A percentile compares a stretch with the other conserved stretches of the same genome.
Conservation (phyloP, 1,140 invertebrate genomes). For the Heterodera schachtii region DNA sequence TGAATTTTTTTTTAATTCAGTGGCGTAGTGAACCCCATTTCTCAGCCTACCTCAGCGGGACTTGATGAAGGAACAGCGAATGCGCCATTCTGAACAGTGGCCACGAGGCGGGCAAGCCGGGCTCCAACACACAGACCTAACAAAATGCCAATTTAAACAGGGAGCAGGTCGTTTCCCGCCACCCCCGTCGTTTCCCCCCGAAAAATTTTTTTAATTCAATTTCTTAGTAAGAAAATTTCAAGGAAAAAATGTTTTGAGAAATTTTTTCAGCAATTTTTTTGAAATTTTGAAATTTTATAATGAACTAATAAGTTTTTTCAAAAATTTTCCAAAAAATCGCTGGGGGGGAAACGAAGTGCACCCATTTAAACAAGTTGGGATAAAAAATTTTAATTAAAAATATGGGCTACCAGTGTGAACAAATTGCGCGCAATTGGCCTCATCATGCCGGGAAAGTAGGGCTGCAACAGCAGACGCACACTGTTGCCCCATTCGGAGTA, state of each 20-base stretch:
- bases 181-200: no score
- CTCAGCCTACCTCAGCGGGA: slow-evolving; percentile 69
- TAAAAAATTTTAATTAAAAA: not conserved
- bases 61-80: slow-evolving; percentile 85
- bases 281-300: no score
- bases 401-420: slow-evolving; percentile 78
- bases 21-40: no score
- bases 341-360: no score
- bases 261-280: no score
- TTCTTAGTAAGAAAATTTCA: no score
- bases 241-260: no score
- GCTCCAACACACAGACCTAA: slow-evolving; percentile 78
- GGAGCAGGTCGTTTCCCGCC: no score
- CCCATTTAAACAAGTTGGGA: not conserved
- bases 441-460: slow-evolving; percentile 95
- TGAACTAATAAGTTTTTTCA: no score
- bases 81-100: slow-evolving; percentile 83
- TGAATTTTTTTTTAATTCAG: no score
- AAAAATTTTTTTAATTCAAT: no score
- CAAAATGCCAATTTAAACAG: not conserved
- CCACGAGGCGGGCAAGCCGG: slow-evolving; percentile 74
- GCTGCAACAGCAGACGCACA: slow-evolving; percentile 84
- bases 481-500: slow-evolving; percentile 85
- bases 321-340: no score
- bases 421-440: slow-evolving; percentile 86